Evolutionary conservation across 2,113 vertebrate species (phyloP).

Genomic region (Cyprinus carpio): DNA sequence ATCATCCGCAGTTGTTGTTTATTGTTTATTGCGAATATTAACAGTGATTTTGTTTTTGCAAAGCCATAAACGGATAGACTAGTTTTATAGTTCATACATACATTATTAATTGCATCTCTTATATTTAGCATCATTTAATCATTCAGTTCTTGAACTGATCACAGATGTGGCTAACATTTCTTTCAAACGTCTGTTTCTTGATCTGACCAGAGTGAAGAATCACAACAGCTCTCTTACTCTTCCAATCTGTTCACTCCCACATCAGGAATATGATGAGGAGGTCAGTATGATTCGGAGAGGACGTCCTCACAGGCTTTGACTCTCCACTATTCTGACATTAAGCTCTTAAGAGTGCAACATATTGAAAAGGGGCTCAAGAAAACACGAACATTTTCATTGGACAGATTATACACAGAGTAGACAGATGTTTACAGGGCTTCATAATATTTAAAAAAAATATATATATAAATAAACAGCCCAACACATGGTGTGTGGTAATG

Average conservation of each 20-base stretch:
- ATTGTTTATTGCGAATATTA: background rate
- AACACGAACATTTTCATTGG: constrained; percentile 85
- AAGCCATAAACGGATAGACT: background rate
- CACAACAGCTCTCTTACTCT: constrained; percentile 6
- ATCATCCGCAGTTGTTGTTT: background rate
- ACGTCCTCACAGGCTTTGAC: constrained; percentile 42
- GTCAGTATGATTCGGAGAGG: background rate
- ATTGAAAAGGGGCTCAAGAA: constrained; percentile 82
- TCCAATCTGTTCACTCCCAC: background rate
- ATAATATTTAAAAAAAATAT: constrained; percentile 79
- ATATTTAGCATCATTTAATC: background rate
- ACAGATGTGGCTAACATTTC: background rate
- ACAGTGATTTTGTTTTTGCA: background rate
- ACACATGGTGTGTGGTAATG: constrained; percentile 76
- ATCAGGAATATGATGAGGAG: background rate
- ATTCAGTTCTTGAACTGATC: constrained; percentile 8
- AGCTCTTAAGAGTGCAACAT: constrained; percentile 81
- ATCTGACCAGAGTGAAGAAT: constrained; percentile 9
- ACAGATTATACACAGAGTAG: constrained; percentile 81
- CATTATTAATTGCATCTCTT: background rate
- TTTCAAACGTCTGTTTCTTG: background rate
- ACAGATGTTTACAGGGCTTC: constrained; percentile 84
- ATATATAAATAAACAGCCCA: constrained; percentile 83
- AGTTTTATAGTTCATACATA: background rate
- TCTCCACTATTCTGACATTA: constrained; percentile 69